Conservation (phyloP, 2,797 vertebrate species). For the Halcyon chelicuti region DNA sequence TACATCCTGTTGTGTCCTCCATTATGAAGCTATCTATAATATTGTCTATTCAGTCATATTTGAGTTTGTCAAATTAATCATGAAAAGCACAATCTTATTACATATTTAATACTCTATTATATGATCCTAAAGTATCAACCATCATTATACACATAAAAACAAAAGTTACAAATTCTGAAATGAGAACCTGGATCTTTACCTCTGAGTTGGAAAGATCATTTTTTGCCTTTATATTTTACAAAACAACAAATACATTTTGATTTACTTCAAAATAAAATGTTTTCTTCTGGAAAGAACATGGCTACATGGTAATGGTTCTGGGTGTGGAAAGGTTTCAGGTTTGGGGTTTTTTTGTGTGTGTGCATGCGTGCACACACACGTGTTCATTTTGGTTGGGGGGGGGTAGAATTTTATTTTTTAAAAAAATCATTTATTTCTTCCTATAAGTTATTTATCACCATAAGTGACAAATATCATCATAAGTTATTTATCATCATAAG, state of each 20-base stretch:
- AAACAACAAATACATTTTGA: neutral
- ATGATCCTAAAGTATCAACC: neutral
- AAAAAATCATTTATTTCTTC: neutral
- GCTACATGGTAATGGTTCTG: neutral
- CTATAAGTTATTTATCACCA: neutral
- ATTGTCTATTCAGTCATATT: neutral
- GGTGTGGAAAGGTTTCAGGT: neutral
- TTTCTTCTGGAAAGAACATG: neutral
- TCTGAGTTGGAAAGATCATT: neutral
- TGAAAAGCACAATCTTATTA: neutral
- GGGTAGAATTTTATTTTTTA: too few relatives aligned
- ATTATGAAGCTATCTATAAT: neutral
- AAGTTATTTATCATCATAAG: neutral
- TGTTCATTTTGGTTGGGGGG: too few relatives aligned
- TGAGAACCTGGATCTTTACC: neutral
- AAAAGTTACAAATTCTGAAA: neutral
- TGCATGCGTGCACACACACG: too few relatives aligned
- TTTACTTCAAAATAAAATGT: neutral
- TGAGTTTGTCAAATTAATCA: slow-evolving; percentile 34
- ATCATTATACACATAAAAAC: neutral
- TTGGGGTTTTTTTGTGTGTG: neutral
- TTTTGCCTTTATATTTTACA: neutral
- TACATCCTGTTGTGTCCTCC: neutral
- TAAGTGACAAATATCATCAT: too few relatives aligned
- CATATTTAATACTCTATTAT: neutral